Evolutionary conservation across 2,113 vertebrate species (phyloP).

Genomic region (Sciurus niger): DNA sequence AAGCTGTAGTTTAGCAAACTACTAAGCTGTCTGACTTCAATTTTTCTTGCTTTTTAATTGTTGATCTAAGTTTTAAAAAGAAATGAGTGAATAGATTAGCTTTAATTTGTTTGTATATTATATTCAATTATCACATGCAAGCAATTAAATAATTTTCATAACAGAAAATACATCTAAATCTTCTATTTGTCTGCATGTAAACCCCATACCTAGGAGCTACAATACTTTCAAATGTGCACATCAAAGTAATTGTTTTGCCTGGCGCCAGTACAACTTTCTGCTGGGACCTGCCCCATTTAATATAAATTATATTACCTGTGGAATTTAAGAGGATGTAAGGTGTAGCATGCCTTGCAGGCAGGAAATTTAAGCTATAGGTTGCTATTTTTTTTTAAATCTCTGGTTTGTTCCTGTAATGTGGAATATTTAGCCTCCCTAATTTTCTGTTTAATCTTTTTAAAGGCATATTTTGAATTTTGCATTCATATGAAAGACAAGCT

Average conservation of each 20-base stretch:
- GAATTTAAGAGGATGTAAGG: slow-evolving; percentile 88
- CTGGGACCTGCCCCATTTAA: slow-evolving; percentile 81
- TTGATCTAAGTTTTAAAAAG: slow-evolving; percentile 43
- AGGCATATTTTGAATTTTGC: slow-evolving; percentile 68
- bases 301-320: slow-evolving; percentile 88
- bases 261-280: slow-evolving; percentile 85
- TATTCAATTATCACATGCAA: slow-evolving; percentile 69
- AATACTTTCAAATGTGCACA: slow-evolving; percentile 76
- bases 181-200: slow-evolving; percentile 72
- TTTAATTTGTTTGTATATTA: slow-evolving; percentile 64
- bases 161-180: slow-evolving; percentile 47
- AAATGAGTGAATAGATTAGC: slow-evolving; percentile 51
- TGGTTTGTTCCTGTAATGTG: slow-evolving; percentile 81
- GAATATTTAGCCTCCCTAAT: slow-evolving; percentile 81
- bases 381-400: slow-evolving; percentile 72
- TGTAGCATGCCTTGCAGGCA: slow-evolving; percentile 85
- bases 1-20: slow-evolving; percentile 81
- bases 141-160: slow-evolving; percentile 76
- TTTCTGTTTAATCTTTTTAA: slow-evolving; percentile 85
- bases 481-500: slow-evolving; percentile 60
- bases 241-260: slow-evolving; percentile 85
- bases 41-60: slow-evolving; percentile 74
- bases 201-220: slow-evolving; percentile 68
- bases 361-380: slow-evolving; percentile 87
- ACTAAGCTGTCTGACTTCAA: slow-evolving; percentile 65